phyloP scores from a whole-genome alignment of 2,888 invertebrate genomes.

The Perizoma affinitatum region DNA sequence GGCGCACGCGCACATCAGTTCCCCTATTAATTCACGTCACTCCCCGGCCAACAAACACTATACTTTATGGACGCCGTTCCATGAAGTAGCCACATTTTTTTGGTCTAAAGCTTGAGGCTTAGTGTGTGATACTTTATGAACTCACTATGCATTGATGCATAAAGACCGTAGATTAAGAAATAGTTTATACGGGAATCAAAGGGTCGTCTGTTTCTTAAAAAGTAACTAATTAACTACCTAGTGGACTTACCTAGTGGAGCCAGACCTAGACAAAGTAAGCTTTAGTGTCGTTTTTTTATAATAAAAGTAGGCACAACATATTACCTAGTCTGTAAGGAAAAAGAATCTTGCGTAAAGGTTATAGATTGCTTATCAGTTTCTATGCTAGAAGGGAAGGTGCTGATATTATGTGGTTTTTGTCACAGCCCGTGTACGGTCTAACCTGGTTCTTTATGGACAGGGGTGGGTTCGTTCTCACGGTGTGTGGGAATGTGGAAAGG shows the following conservation, averaged over 20 bases:
- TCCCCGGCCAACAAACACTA: conserved; percentile 44
- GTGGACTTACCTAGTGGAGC: no score
- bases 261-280: no score
- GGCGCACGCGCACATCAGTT: conserved; percentile 61
- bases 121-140: conserved; percentile 54
- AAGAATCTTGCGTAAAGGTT: conserved; percentile 7
- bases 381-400: conserved; percentile 10
- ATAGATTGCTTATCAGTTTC: conserved; percentile 15
- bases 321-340: conserved; percentile 4
- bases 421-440: conserved; percentile 38
- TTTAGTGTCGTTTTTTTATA: no score
- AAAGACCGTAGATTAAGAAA: not conserved
- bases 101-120: conserved; percentile 39
- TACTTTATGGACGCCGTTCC: conserved; percentile 61
- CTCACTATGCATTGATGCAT: not conserved
- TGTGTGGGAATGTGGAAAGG: conserved; percentile 80
- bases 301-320: conserved; percentile 40
- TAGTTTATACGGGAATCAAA: not conserved
- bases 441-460: conserved; percentile 66
- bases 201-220: no score
- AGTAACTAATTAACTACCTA: no score
- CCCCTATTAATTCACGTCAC: conserved; percentile 44
- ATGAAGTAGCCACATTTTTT: conserved; percentile 57
- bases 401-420: conserved; percentile 53
- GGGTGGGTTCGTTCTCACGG: conserved; percentile 73